phyloP scores from a whole-genome alignment of 2,113 vertebrate genomes.

The Fulmarus glacialis region DNA sequence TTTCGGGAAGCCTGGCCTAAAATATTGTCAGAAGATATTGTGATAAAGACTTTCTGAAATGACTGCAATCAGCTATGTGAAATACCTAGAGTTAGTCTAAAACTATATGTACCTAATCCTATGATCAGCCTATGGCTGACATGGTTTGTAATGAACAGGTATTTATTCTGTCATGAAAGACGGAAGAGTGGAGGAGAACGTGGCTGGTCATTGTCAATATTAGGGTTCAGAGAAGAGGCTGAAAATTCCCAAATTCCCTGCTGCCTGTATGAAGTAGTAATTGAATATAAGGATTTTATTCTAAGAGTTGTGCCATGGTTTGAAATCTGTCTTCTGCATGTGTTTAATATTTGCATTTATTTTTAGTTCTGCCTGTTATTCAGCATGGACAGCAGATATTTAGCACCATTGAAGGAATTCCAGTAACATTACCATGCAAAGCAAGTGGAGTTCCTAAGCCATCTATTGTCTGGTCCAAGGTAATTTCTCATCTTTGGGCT shows the following conservation, averaged over 20 bases:
- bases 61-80: background rate
- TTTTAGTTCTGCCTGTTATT: constrained; percentile 90
- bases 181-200: background rate
- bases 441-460: constrained; percentile 89
- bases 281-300: background rate
- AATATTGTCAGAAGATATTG: background rate
- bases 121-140: background rate
- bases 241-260: background rate
- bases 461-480: constrained; percentile 91
- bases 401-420: constrained; percentile 89
- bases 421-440: constrained; percentile 88
- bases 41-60: background rate
- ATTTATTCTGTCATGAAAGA: background rate
- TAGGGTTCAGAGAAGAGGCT: background rate
- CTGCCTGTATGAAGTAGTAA: background rate
- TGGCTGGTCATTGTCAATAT: background rate
- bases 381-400: constrained; percentile 94
- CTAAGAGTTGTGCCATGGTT: background rate
- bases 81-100: background rate
- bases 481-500: constrained; percentile 49
- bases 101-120: accelerated
- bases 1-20: background rate
- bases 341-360: background rate
- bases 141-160: background rate
- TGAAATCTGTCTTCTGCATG: background rate